Conservation (phyloP, 2,113 vertebrate species). For the Muscicapa adusta region DNA sequence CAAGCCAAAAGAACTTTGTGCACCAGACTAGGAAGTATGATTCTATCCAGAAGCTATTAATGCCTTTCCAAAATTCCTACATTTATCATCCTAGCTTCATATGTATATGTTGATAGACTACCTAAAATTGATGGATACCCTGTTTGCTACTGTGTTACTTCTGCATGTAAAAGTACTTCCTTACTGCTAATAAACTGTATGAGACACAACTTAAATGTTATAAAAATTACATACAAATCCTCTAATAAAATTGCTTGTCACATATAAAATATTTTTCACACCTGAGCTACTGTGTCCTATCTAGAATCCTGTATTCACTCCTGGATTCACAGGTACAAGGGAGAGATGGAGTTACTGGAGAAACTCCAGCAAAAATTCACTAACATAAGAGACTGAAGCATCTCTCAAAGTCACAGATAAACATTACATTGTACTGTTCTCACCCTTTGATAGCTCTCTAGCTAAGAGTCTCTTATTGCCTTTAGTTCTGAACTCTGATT, state of each 20-base stretch:
- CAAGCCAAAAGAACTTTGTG: not conserved
- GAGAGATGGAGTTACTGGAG: not conserved
- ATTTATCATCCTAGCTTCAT: not conserved
- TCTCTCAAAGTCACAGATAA: not conserved
- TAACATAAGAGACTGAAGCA: not conserved
- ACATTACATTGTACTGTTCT: not conserved
- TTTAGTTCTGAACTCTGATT: not conserved
- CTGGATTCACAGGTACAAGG: not conserved
- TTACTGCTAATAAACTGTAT: not conserved
- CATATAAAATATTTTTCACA: not conserved
- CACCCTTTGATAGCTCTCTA: not conserved
- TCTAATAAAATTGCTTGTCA: not conserved
- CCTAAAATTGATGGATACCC: not conserved
- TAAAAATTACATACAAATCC: not conserved
- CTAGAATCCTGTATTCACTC: not conserved
- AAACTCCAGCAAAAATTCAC: fast-evolving
- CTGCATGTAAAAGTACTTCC: not conserved
- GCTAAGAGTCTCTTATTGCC: not conserved
- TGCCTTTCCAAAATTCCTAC: not conserved
- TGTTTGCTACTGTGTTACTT: not conserved
- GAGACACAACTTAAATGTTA: not conserved
- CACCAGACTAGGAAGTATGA: not conserved
- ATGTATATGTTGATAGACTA: not conserved
- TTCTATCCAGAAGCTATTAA: not conserved
- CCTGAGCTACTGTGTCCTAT: not conserved